Base-by-base conservation (phyloP, 1,140 invertebrate genomes). In the Telenomus remus region DNA sequence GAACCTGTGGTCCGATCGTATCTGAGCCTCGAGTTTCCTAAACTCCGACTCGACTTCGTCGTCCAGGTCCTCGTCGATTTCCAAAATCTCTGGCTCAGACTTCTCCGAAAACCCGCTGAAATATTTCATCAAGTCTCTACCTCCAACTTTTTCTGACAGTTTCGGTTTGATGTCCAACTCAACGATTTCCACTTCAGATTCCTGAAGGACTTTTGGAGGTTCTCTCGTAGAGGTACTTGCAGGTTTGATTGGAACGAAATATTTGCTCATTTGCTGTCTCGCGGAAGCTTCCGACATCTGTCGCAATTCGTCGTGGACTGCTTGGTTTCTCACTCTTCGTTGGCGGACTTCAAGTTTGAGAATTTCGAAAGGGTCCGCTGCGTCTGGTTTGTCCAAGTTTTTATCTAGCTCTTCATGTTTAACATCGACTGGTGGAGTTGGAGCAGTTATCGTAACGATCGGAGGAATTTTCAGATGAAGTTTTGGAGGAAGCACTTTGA, bases 51-150 rank as follows among this genome's bases (percentile, higher is more conserved):
- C 70, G 11, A 73, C 44, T 4, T 64, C 48, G 4, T 64, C 35
- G 9, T 10, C 19, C 42, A 14, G 9, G 4, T 8, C 4, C 27
- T 37, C 34, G 46, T 43, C n/a, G 9, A 19, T 9, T 0, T 37
- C 35, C 2, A 6, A 6, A 27, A 27, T 27, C 19, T 27, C 19
- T 6, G 19, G 19, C 19, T 27, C 19, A 1, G 19, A 27, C 13
- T 44, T 44, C n/a, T 12, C 43, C 12, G 43, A 35, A 53, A 14
- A 9, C 37, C 14, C 53, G 44, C 72, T 59, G 44, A 88, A 88
- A 55, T 88, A 88, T 66, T 87, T 87, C 5, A 84, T 42, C 35
- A 88, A 70, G 68, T 88, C 83, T 43, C 81, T 82, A 0, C 79
- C 68, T 10, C 82, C 80, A 14, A 87, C 64, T 59, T 85, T 87